A percentile compares a stretch with the other conserved stretches of the same genome.
Evolutionary conservation across 1,140 invertebrate genomes (phyloP).

Genomic region (Anoplophora glabripennis): DNA sequence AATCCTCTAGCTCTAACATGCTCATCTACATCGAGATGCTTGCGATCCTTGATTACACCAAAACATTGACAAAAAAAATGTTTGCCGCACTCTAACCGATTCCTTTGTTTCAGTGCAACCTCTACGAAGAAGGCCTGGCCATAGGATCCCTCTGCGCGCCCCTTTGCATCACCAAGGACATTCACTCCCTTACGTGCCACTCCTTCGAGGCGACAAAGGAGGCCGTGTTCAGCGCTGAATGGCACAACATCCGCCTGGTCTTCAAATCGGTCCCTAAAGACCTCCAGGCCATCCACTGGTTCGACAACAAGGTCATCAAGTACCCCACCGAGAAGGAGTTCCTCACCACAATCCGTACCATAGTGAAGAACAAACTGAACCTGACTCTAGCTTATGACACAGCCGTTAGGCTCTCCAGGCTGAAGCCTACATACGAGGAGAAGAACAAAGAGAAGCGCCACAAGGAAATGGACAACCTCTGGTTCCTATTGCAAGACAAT

Average conservation of each 20-base stretch:
- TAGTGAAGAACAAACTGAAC: constrained; percentile 55
- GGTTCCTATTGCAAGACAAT: constrained; percentile 62
- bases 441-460: constrained; percentile 45
- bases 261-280: constrained; percentile 54
- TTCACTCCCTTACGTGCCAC: constrained; percentile 57
- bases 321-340: constrained; percentile 58
- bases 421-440: constrained; percentile 50
- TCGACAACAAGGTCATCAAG: constrained; percentile 50
- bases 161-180: constrained; percentile 53
- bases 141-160: constrained; percentile 58
- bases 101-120: constrained; percentile 54
- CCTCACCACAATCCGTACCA: constrained; percentile 51
- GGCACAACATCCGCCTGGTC: constrained; percentile 53
- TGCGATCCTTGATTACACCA: too few relatives aligned
- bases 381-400: constrained; percentile 51
- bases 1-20: too few relatives aligned
- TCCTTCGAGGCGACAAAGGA: constrained; percentile 57
- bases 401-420: constrained; percentile 49
- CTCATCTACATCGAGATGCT: too few relatives aligned
- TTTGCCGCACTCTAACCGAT: background rate
- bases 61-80: too few relatives aligned
- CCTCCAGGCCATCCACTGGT: constrained; percentile 49
- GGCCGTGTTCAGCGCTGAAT: constrained; percentile 57
- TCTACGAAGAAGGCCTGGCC: constrained; percentile 52
- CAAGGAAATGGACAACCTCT: constrained; percentile 62